Evolutionary conservation across 2,797 vertebrate species (phyloP).

Genomic region (Smutsia gigantea): DNA sequence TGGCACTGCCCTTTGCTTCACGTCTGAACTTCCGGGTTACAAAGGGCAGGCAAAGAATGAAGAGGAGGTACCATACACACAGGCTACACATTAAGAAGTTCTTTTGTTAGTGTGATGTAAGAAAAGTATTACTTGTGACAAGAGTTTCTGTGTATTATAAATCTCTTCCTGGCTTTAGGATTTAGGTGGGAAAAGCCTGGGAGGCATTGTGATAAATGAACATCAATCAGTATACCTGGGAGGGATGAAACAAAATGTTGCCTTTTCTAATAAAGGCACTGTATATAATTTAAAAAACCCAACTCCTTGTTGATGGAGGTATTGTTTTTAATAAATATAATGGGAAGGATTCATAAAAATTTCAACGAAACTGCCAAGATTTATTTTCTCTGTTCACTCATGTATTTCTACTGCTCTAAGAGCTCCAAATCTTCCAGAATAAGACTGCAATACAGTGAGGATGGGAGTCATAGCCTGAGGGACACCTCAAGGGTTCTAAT

Average conservation of each 20-base stretch:
- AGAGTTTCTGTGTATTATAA: background rate
- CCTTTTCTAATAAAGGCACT: background rate
- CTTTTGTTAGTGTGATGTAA: background rate
- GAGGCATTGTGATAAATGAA: background rate
- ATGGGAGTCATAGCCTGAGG: background rate
- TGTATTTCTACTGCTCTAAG: constrained; percentile 9
- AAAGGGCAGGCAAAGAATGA: constrained; percentile 7
- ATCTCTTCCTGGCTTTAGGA: background rate
- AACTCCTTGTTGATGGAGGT: background rate
- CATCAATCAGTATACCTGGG: background rate
- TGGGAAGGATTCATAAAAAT: constrained; percentile 10
- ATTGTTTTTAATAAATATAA: constrained; percentile 44
- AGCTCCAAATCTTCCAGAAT: background rate
- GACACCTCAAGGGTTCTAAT: background rate
- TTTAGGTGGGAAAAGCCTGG: background rate
- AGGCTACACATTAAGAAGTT: background rate
- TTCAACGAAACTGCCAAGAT: constrained; percentile 41
- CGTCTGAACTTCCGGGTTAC: background rate
- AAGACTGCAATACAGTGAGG: background rate
- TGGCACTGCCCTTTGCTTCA: background rate
- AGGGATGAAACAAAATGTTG: background rate
- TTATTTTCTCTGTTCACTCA: constrained; percentile 20
- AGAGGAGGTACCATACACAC: background rate
- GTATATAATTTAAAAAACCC: background rate
- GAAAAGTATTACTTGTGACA: background rate